Percentiles rank a stretch among this genome's conserved stretches.
phyloP scores from a whole-genome alignment of 2,113 vertebrate genomes.

The Zosterops borbonicus region DNA sequence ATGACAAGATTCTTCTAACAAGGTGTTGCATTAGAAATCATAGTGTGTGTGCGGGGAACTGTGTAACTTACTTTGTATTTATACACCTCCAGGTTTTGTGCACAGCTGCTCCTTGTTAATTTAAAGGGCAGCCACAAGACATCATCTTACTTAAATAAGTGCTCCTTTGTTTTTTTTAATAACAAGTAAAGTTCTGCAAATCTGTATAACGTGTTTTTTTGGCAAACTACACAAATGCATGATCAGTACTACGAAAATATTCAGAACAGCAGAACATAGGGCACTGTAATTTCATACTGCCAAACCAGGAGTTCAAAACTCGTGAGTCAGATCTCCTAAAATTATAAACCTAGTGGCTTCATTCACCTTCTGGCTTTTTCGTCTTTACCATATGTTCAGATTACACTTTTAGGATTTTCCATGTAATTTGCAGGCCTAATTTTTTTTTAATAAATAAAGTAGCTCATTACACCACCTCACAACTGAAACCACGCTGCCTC shows the following conservation, averaged over 20 bases:
- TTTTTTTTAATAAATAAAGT: background rate
- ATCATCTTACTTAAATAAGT: background rate
- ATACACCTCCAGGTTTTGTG: background rate
- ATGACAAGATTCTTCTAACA: background rate
- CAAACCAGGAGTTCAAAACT: slow-evolving; percentile 7
- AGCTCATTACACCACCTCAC: background rate
- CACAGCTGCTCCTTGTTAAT: background rate
- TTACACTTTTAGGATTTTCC: background rate
- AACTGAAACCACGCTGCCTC: background rate
- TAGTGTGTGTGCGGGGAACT: background rate
- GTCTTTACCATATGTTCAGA: background rate
- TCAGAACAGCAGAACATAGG: background rate
- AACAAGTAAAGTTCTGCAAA: background rate
- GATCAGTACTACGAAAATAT: background rate
- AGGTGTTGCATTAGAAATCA: background rate
- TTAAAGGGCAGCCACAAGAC: background rate
- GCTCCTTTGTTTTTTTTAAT: background rate
- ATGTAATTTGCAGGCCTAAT: background rate
- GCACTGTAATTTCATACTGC: background rate
- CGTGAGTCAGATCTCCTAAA: background rate
- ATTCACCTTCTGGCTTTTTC: slow-evolving; percentile 19
- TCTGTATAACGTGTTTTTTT: background rate
- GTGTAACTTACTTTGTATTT: background rate
- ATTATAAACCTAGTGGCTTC: slow-evolving; percentile 12
- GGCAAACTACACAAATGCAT: background rate